Evolutionary conservation across 2,888 invertebrate genomes (phyloP).

Genomic region (Sinohyriopsis cumingii): DNA sequence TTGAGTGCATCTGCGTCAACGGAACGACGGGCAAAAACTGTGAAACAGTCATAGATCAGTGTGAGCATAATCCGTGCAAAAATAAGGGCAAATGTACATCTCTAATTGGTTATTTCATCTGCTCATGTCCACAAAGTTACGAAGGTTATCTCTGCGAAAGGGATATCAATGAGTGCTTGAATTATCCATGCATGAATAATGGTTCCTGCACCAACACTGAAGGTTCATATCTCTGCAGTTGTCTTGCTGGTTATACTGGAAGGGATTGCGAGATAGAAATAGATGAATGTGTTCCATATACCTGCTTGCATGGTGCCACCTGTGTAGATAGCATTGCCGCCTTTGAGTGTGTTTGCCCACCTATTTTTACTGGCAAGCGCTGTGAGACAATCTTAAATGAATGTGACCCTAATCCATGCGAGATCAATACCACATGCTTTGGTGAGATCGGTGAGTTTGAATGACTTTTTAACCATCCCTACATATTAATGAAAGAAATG

Average conservation of each 20-base stretch:
- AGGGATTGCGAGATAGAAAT: constrained; percentile 7
- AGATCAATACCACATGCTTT: constrained; percentile 5
- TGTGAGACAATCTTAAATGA: constrained; percentile 10
- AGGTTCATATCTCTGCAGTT: constrained; percentile 13
- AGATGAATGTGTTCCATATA: constrained; percentile 9
- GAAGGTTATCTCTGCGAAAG: constrained; percentile 10
- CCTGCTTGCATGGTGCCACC: constrained; percentile 9
- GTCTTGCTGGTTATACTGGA: constrained; percentile 10
- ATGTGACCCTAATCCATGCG: constrained; percentile 4
- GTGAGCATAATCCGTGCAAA: constrained; percentile 6
- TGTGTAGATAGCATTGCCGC: constrained; percentile 8
- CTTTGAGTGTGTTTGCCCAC: constrained; percentile 8
- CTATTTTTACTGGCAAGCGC: constrained; percentile 5
- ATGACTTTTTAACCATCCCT: too few species aligned
- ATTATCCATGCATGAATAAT: constrained; percentile 7
- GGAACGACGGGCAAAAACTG: constrained; percentile 17
- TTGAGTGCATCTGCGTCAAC: constrained; percentile 12
- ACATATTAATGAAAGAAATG: too few species aligned
- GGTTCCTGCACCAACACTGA: constrained; percentile 14
- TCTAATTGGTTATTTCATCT: constrained; percentile 10
- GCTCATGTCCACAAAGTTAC: constrained; percentile 9
- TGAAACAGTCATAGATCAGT: constrained; percentile 13
- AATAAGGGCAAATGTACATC: constrained; percentile 8
- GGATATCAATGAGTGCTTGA: constrained; percentile 17
- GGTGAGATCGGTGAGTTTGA: too few species aligned